Conservation (phyloP, 2,888 invertebrate species). For the Alloplasta piceator region DNA sequence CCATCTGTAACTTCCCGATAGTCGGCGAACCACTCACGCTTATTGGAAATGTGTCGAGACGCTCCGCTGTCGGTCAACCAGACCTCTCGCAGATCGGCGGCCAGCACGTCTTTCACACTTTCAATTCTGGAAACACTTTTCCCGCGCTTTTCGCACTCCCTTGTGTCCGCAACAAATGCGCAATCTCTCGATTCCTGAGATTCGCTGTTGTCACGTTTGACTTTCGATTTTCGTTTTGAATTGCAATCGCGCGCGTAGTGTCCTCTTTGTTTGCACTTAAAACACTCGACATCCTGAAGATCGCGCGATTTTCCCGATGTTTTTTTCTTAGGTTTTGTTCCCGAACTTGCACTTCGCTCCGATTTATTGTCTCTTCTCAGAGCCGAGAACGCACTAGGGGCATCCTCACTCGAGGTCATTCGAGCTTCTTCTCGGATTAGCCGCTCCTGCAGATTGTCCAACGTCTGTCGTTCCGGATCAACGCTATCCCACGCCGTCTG, state of each 20-base stretch:
- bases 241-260: constrained; percentile 20
- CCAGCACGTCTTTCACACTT: constrained; percentile 8
- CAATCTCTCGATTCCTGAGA: constrained; percentile 7
- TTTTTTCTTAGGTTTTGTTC: constrained; percentile 4
- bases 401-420: constrained; percentile 33
- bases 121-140: too few species aligned
- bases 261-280: constrained; percentile 14
- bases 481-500: constrained; percentile 59
- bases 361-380: not conserved
- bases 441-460: constrained; percentile 52
- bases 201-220: constrained; percentile 2
- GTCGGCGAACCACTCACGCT: constrained; percentile 61
- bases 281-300: constrained; percentile 23
- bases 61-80: constrained; percentile 58
- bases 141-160: not conserved
- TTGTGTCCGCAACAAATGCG: constrained; percentile 12
- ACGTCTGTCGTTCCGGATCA: constrained; percentile 42
- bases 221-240: constrained; percentile 3
- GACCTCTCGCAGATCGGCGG: constrained; percentile 25
- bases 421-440: constrained; percentile 52
- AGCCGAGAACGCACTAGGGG: constrained; percentile 26
- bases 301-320: too few species aligned
- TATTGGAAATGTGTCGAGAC: constrained; percentile 52
- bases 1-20: constrained; percentile 38
- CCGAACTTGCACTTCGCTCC: too few species aligned